Evolutionary conservation across 2,888 invertebrate species (phyloP).

Genomic region (Seira ritae): DNA sequence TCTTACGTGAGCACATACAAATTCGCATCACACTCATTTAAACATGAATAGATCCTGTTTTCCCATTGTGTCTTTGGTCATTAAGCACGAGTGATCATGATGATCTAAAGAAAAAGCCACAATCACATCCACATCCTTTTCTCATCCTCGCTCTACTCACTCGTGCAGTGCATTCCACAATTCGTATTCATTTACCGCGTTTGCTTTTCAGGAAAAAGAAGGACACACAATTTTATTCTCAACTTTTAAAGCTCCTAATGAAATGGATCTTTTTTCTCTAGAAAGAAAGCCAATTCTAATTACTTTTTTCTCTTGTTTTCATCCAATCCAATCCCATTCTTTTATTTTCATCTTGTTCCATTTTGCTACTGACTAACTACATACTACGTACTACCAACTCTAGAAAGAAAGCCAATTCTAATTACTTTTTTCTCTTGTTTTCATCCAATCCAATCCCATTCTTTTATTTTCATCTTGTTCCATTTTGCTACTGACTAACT

Average conservation of each 20-base stretch:
- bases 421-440: conserved; percentile 42
- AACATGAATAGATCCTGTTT: conserved; percentile 38
- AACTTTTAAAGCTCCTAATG: background rate
- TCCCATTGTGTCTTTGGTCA: conserved; percentile 52
- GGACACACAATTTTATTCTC: conserved; percentile 16
- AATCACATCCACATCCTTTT: conserved; percentile 15
- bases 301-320: conserved; percentile 45
- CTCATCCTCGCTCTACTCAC: conserved; percentile 1
- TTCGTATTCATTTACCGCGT: conserved; percentile 30
- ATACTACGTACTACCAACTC: no score
- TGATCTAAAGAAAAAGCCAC: conserved; percentile 14
- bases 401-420: conserved; percentile 38
- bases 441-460: background rate
- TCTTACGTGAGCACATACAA: background rate
- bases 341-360: no score
- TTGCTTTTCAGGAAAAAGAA: conserved; percentile 24
- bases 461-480: background rate
- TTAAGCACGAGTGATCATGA: conserved; percentile 59
- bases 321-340: no score
- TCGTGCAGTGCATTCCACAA: conserved; percentile 41
- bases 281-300: conserved; percentile 46
- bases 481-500: no score
- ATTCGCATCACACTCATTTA: background rate
- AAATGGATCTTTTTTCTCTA: background rate
- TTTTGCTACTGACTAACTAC: no score